Percentiles rank a stretch among this genome's conserved stretches.
These are phyloP conservation scores for Leptarthrus brevirostris DNA, from an alignment of 2,888 invertebrate species.

Conservation along the genomic window DNA sequence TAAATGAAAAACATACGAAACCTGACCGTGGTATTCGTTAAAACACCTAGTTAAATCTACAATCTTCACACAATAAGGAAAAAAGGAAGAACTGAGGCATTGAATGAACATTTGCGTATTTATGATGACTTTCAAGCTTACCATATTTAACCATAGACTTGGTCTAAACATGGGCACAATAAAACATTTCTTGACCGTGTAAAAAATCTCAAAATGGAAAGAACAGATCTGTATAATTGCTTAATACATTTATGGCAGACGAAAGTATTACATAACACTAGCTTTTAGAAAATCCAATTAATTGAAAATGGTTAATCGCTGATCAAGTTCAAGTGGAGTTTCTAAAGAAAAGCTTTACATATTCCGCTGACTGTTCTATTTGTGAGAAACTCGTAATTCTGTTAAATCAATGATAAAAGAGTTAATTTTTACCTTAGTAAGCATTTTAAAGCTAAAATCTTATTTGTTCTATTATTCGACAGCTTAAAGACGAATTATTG, in stretches of 20 bases:
- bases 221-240: background rate
- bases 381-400: background rate
- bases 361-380: background rate
- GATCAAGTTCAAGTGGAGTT: conserved; percentile 31
- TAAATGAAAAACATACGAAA: background rate
- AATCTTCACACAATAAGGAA: background rate
- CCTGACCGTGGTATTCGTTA: background rate
- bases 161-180: conserved; percentile 24
- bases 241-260: conserved; percentile 5
- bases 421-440: too few relatives aligned
- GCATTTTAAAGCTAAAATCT: too few relatives aligned
- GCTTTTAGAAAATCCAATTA: conserved; percentile 8
- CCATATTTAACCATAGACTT: background rate
- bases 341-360: conserved; percentile 3
- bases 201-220: conserved; percentile 12
- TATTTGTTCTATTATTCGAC: too few relatives aligned
- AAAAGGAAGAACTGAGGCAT: background rate
- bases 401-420: too few relatives aligned
- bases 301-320: conserved; percentile 29
- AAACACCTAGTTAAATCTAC: too few relatives aligned
- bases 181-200: conserved; percentile 19
- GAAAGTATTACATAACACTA: conserved; percentile 22
- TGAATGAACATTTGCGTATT: too few relatives aligned
- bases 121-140: background rate
- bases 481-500: too few relatives aligned